phyloP scores from a whole-genome alignment of 30 jellyfish, hydroid and myxozoan genomes.

The Turritopsis rubra region DNA sequence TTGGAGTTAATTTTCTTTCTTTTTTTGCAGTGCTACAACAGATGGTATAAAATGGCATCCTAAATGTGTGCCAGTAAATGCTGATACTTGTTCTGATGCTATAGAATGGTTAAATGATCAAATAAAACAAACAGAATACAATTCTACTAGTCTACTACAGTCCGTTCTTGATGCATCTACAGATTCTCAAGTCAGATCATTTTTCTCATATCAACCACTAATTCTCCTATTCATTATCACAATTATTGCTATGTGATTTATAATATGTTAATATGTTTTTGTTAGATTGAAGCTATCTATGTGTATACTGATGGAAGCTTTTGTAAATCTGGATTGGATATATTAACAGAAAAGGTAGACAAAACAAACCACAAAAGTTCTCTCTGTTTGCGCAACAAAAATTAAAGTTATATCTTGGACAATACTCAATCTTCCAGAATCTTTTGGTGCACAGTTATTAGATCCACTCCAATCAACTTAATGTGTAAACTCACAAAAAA shows the following conservation, averaged over 20 bases:
- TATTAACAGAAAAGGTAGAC: constrained; percentile 62
- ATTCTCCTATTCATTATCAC: too few relatives aligned
- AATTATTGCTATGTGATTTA: not conserved
- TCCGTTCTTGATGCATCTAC: constrained; percentile 34
- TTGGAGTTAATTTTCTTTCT: too few relatives aligned
- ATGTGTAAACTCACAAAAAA: too few relatives aligned
- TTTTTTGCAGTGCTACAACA: constrained; percentile 47
- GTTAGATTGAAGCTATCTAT: constrained; percentile 83
- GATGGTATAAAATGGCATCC: constrained; percentile 76
- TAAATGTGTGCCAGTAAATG: constrained; percentile 42
- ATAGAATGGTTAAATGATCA: constrained; percentile 68
- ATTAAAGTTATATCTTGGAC: too few relatives aligned
- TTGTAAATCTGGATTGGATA: constrained; percentile 49
- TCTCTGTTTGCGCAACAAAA: too few relatives aligned
- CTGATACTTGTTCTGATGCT: constrained; percentile 61
- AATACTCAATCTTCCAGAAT: too few relatives aligned
- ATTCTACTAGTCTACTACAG: constrained; percentile 55
- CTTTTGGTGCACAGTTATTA: too few relatives aligned
- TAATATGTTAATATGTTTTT: not conserved
- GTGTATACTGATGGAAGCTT: constrained; percentile 68
- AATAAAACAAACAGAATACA: constrained; percentile 27
- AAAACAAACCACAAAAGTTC: too few relatives aligned
- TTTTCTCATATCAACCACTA: not conserved
- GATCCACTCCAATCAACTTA: too few relatives aligned
- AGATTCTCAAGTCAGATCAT: not conserved